Conservation (phyloP, 2,797 vertebrate species). For the Sciurus vulgaris region DNA sequence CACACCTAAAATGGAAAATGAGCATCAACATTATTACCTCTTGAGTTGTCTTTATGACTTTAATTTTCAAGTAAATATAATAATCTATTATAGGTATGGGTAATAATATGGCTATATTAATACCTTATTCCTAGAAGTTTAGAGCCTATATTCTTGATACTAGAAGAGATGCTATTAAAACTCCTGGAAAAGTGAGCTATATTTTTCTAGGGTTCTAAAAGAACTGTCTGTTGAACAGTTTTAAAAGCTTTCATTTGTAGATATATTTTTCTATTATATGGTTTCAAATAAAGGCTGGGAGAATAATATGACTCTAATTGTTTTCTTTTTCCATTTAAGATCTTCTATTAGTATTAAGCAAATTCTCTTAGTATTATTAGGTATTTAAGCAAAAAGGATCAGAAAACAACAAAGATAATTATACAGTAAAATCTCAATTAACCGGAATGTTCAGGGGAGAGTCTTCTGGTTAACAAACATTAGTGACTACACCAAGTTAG, state of each 20-base stretch:
- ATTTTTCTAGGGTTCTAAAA: slow-evolving; percentile 47
- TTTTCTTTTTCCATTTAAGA: slow-evolving; percentile 17
- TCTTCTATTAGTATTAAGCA: slow-evolving; percentile 21
- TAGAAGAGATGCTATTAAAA: slow-evolving; percentile 58
- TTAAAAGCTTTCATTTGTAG: slow-evolving; percentile 21
- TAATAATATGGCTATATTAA: slow-evolving; percentile 16
- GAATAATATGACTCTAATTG: slow-evolving; percentile 54
- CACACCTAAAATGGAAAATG: slow-evolving; percentile 85
- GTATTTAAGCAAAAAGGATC: slow-evolving; percentile 29
- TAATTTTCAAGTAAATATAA: slow-evolving; percentile 52
- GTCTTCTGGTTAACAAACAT: slow-evolving; percentile 37
- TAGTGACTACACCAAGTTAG: slow-evolving; percentile 58
- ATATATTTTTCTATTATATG: slow-evolving; percentile 31
- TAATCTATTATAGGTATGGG: slow-evolving; percentile 8
- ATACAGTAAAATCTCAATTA: slow-evolving; percentile 79
- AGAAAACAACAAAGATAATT: slow-evolving; percentile 64
- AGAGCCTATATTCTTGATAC: neutral
- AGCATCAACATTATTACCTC: slow-evolving; percentile 22
- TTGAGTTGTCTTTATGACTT: neutral
- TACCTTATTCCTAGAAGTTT: slow-evolving; percentile 30
- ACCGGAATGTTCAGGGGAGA: slow-evolving; percentile 68
- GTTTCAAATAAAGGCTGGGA: slow-evolving; percentile 42
- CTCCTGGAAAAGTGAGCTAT: slow-evolving; percentile 7
- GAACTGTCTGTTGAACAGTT: slow-evolving; percentile 21
- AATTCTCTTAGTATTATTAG: slow-evolving; percentile 35